Base-by-base conservation (phyloP, 2,888 invertebrate species). In the Atrina japonica region DNA sequence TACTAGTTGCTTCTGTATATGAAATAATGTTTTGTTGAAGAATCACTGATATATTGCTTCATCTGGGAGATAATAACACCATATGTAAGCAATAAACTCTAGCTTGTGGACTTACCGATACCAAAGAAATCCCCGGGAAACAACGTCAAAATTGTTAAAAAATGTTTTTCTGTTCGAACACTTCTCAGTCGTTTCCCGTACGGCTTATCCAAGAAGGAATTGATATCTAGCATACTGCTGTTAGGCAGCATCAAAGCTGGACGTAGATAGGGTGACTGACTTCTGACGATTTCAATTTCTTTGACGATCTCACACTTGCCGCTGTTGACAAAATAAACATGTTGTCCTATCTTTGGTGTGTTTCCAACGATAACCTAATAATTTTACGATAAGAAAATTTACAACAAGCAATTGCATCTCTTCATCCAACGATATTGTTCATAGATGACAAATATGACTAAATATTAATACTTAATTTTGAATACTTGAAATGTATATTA, bases 301-400 rank as follows among this genome's bases (percentile, higher is more conserved):
- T 80, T 76, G 2, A 84, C 77, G 11, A 85, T 53, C 7, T 71
- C 71, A 61, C 83, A 83, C 16, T 73, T 73, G 0, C 85, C 85
- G 27, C 68, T 76, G 27, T 60, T 55, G 7, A 85, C 71, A 52
- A 84, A 83, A 66, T 75, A 80, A 7, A 83, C 78, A 29, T 69
- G 68, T 1, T 82, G 79, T 16, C 81, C 65, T 0, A 67, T 41
- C 3, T 58, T 61, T 1, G 66, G 53, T 23, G 61, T 66, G 47
- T 82, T 68, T 3, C 81, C 80, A 9, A 76, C 30, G 16, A 83
- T 78, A 1, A 82, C 68, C 83, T 83, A 50, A 14, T 71, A 67
- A 11, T 23, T 29, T 23, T 23, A 18, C 41, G 14, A 25, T 27
- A n/a, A n/a, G n/a, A n/a, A n/a, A n/a, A n/a, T n/a, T n/a, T n/a